These are phyloP conservation scores for Anthoscopus minutus DNA, from an alignment of 2,113 vertebrate genomes.

Conservation along the genomic window DNA sequence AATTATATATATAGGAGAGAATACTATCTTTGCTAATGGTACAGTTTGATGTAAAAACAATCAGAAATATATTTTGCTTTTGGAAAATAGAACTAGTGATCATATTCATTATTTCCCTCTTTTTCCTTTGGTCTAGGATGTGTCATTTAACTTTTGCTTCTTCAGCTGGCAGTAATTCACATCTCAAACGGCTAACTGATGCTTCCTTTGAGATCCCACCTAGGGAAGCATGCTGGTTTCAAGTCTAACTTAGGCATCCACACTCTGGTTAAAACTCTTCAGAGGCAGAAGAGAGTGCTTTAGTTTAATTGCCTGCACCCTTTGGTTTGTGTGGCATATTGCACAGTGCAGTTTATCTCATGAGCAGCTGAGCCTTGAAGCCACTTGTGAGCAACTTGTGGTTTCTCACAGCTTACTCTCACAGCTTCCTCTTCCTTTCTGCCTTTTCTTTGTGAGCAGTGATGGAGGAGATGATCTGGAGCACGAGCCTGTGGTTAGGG, in stretches of 20 bases:
- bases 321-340: background rate
- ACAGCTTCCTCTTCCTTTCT: background rate
- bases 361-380: rapidly evolving
- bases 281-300: background rate
- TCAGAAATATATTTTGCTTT: background rate
- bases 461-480: background rate
- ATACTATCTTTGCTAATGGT: background rate
- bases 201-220: background rate
- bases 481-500: background rate
- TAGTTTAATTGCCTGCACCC: background rate
- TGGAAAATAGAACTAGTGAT: background rate
- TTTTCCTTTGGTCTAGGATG: background rate
- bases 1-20: background rate
- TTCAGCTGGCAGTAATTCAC: background rate
- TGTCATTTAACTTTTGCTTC: background rate
- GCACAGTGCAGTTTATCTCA: background rate
- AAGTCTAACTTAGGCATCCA: background rate
- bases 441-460: rapidly evolving
- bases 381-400: rapidly evolving
- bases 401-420: background rate
- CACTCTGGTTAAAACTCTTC: background rate
- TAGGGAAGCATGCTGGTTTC: background rate
- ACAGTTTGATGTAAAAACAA: background rate
- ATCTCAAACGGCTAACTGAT: background rate
- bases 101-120: background rate